Percentiles rank a stretch among this genome's conserved stretches.
These are phyloP conservation scores for Prorops nasuta DNA, from an alignment of 1,140 invertebrate species.

Conservation along the genomic window DNA sequence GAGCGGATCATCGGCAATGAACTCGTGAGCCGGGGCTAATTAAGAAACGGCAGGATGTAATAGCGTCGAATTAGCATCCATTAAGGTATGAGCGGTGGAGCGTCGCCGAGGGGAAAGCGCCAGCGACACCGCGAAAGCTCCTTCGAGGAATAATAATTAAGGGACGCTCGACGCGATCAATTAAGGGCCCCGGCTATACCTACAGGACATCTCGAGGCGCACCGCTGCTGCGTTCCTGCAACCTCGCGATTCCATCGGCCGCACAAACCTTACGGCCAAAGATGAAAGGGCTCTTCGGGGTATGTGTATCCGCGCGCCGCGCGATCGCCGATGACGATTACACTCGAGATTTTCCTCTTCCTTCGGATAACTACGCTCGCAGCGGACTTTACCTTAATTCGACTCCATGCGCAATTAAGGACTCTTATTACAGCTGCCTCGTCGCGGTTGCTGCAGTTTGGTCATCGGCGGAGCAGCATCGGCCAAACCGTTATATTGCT, in stretches of 20 bases:
- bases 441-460: no score
- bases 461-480: no score
- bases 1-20: constrained; percentile 17
- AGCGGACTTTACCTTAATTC: no score
- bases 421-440: no score
- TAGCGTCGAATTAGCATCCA: constrained; percentile 37
- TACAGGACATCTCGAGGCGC: not conserved
- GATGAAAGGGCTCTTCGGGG: not conserved
- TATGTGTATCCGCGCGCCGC: not conserved
- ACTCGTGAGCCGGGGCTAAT: constrained; percentile 28
- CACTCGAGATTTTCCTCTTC: no score
- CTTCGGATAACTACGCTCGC: no score
- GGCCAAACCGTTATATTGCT: no score
- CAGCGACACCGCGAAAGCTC: constrained; percentile 9
- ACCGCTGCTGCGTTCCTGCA: no score
- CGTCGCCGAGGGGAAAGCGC: constrained; percentile 24
- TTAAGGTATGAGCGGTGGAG: constrained; percentile 18
- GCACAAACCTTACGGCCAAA: no score
- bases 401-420: no score
- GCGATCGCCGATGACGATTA: not conserved
- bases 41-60: constrained; percentile 36
- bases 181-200: constrained; percentile 24
- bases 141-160: constrained; percentile 34
- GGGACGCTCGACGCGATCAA: constrained; percentile 31
- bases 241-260: not conserved